Conservation (phyloP, 2,797 vertebrate genomes). For the Galago senegalensis region DNA sequence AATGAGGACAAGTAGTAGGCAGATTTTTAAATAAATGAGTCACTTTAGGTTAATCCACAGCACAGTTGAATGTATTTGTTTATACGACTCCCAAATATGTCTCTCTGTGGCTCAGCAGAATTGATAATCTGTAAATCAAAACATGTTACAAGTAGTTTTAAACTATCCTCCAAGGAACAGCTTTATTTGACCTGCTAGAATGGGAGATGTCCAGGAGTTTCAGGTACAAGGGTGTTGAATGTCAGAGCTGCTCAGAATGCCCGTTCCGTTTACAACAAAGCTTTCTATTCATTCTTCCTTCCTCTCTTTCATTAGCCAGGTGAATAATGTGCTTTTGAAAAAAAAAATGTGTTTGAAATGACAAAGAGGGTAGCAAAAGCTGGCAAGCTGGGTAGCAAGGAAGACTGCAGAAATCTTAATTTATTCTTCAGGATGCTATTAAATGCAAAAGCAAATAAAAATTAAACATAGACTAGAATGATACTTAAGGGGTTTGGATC, state of each 20-base stretch:
- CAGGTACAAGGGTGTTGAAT: constrained; percentile 86
- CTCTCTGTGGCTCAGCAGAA: constrained; percentile 87
- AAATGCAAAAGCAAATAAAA: constrained; percentile 58
- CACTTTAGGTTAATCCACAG: constrained; percentile 91
- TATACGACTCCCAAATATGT: constrained; percentile 87
- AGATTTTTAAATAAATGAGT: constrained; percentile 93
- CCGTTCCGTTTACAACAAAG: constrained; percentile 71
- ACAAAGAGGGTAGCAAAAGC: constrained; percentile 67
- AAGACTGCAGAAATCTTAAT: constrained; percentile 31
- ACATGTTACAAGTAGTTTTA: constrained; percentile 87
- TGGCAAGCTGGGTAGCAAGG: not conserved
- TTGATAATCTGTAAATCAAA: constrained; percentile 91
- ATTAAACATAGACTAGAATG: constrained; percentile 13
- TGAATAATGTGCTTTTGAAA: constrained; percentile 63
- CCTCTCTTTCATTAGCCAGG: constrained; percentile 75
- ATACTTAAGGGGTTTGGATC: not conserved
- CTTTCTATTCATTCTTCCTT: constrained; percentile 70
- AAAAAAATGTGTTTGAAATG: constrained; percentile 27
- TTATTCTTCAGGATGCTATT: constrained; percentile 57
- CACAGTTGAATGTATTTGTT: constrained; percentile 90
- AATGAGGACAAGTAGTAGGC: constrained; percentile 92
- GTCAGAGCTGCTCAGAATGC: constrained; percentile 70
- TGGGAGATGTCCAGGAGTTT: constrained; percentile 86
- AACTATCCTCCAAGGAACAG: constrained; percentile 84
- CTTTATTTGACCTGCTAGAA: constrained; percentile 86